These are phyloP conservation scores for Cerastis leucographa DNA, from an alignment of 2,888 invertebrate species.

Conservation along the genomic window DNA sequence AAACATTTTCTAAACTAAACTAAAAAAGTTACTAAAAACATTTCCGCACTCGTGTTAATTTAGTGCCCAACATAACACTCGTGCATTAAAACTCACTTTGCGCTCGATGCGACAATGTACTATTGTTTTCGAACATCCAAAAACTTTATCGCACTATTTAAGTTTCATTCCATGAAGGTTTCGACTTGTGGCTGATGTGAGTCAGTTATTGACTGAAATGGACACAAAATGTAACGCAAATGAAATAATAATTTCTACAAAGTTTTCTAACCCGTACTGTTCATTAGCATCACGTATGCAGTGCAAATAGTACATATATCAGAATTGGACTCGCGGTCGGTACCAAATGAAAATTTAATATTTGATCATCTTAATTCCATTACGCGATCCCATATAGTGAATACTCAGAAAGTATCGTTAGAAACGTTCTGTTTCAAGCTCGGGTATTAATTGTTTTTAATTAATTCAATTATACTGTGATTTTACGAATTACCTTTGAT, in stretches of 20 bases:
- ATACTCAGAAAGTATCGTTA: constrained; percentile 39
- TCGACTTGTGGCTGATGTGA: neutral
- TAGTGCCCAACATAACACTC: too few relatives aligned
- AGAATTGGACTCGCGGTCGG: constrained; percentile 51
- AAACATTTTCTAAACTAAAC: too few relatives aligned
- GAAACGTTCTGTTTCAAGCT: constrained; percentile 10
- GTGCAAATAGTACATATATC: constrained; percentile 48
- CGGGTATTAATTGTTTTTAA: constrained; percentile 34
- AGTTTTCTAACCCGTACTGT: constrained; percentile 19
- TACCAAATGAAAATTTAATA: constrained; percentile 70
- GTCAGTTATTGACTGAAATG: neutral
- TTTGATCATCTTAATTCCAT: constrained; percentile 68
- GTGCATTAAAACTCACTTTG: too few relatives aligned
- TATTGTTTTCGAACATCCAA: neutral
- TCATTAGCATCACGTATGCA: constrained; percentile 51
- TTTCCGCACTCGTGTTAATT: too few relatives aligned
- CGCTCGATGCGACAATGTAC: too few relatives aligned
- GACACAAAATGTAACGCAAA: neutral
- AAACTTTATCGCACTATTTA: neutral
- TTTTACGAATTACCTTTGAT: neutral
- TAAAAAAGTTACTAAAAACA: too few relatives aligned
- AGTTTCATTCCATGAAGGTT: neutral
- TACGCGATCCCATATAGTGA: constrained; percentile 43
- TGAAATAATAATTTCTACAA: neutral
- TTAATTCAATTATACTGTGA: constrained; percentile 10